Evolutionary conservation across 1,140 invertebrate genomes (phyloP).

Genomic region (Tenebrio molitor): DNA sequence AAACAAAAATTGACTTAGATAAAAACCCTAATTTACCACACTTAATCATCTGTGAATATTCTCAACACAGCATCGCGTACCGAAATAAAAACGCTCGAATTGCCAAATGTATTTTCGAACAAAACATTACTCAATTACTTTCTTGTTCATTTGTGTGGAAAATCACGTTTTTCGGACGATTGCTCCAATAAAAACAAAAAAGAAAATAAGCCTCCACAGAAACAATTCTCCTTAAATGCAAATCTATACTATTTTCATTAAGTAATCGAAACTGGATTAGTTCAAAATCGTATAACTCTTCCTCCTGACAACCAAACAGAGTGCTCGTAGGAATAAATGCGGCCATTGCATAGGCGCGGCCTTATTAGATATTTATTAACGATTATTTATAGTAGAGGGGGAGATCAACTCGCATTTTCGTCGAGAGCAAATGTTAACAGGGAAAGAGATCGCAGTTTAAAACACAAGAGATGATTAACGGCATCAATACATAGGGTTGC

Average conservation of each 20-base stretch:
- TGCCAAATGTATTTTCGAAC: not conserved
- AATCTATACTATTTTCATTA: not conserved
- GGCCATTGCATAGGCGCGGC: conserved; percentile 7
- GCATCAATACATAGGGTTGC: conserved; percentile 13
- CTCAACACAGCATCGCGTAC: not conserved
- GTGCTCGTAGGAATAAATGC: conserved; percentile 2
- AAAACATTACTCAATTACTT: not conserved
- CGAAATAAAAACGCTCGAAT: not conserved
- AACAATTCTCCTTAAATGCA: not conserved
- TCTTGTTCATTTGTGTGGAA: not conserved
- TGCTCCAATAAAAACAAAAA: not conserved
- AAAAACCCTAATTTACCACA: not conserved
- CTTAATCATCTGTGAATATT: not conserved
- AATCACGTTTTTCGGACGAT: not conserved
- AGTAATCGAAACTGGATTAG: not conserved
- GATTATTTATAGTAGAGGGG: conserved; percentile 33
- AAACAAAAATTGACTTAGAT: too few species aligned
- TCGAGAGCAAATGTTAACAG: conserved; percentile 40
- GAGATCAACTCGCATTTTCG: conserved; percentile 28
- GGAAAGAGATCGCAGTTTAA: conserved; percentile 7
- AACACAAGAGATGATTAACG: conserved; percentile 30
- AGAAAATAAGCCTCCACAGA: not conserved
- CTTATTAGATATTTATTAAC: conserved; percentile 47
- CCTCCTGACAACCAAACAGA: not conserved
- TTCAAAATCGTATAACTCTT: not conserved